A percentile compares a stretch with the other conserved stretches of the same genome.
Conservation (phyloP, 2,797 vertebrate species). For the Thunnus albacares region DNA sequence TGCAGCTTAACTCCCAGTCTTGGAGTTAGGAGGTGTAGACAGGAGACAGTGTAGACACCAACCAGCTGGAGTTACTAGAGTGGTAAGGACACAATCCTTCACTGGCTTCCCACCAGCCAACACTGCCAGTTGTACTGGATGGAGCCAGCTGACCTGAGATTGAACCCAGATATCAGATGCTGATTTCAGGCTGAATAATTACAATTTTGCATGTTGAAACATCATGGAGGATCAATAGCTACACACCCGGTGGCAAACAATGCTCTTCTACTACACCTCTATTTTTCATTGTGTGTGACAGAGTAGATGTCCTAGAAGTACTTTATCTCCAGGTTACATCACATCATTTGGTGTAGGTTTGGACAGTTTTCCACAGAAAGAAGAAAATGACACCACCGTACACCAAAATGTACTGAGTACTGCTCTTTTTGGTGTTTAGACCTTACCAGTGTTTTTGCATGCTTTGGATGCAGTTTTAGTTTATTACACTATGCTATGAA, state of each 20-base stretch:
- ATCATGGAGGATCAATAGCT: neutral
- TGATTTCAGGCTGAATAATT: neutral
- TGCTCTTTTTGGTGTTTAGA: neutral
- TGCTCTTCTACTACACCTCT: neutral
- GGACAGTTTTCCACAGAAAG: neutral
- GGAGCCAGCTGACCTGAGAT: neutral
- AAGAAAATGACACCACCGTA: neutral
- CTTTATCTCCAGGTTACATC: neutral
- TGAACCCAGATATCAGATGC: neutral
- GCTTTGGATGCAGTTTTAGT: neutral
- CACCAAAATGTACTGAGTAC: neutral
- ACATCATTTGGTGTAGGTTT: neutral
- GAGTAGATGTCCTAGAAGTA: neutral
- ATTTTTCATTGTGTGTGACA: neutral
- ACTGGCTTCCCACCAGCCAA: constrained; percentile 1
- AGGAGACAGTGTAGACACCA: neutral
- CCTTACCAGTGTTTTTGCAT: neutral
- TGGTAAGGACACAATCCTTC: neutral
- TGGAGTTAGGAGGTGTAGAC: neutral
- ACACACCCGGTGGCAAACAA: too few relatives aligned
- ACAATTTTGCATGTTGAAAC: neutral
- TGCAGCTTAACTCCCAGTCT: constrained; percentile 1
- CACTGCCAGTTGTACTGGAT: neutral
- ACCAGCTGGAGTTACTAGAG: neutral
- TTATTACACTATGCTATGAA: neutral